These are phyloP conservation scores for Psammodynastes pulverulentus DNA, from an alignment of 2,113 vertebrate genomes.

Conservation along the genomic window DNA sequence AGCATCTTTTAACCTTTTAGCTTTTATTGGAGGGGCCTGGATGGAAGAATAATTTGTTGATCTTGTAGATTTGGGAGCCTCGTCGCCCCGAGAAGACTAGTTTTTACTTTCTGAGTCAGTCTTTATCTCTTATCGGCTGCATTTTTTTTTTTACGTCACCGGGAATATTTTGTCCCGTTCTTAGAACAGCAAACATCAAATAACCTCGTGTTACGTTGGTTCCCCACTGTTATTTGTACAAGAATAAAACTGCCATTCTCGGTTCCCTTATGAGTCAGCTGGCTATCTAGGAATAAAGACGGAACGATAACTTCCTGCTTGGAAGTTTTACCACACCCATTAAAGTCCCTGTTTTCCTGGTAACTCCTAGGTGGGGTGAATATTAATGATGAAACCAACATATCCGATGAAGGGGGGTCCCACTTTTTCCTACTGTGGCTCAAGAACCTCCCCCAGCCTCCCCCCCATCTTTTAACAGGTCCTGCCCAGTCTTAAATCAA, in stretches of 20 bases:
- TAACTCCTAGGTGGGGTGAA: neutral
- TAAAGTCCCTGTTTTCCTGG: neutral
- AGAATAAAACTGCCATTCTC: neutral
- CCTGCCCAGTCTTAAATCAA: no score
- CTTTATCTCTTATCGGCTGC: conserved; percentile 23
- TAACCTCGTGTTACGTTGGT: neutral
- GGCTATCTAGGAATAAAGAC: neutral
- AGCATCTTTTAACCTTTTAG: conserved; percentile 33
- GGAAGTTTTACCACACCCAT: neutral
- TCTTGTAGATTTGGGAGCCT: conserved; percentile 42
- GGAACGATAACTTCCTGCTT: neutral
- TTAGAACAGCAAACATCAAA: neutral
- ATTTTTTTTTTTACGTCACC: conserved; percentile 49
- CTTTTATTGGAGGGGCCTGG: neutral
- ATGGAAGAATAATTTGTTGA: conserved; percentile 28
- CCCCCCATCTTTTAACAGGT: neutral
- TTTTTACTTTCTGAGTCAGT: conserved; percentile 43
- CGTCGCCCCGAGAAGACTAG: conserved; percentile 20
- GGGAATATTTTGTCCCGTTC: conserved; percentile 7
- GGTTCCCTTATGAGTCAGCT: neutral
- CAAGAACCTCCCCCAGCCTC: no score
- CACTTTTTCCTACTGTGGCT: neutral
- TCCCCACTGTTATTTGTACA: neutral
- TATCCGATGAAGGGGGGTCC: neutral
- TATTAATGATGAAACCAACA: neutral